Conservation (phyloP, 2,113 vertebrate species). For the Pipra filicauda region DNA sequence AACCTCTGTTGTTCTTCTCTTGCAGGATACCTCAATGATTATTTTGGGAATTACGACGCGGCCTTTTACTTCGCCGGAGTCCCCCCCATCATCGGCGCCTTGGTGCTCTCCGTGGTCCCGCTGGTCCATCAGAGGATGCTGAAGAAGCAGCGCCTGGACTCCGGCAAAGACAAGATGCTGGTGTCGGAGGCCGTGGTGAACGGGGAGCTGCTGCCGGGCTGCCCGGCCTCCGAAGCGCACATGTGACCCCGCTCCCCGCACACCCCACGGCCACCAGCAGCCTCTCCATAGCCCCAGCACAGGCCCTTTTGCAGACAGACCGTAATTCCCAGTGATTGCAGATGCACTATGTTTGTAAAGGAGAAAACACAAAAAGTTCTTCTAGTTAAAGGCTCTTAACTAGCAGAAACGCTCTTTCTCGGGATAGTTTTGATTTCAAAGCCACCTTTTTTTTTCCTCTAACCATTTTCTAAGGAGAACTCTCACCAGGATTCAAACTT, state of each 20-base stretch:
- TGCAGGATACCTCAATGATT: conserved; percentile 87
- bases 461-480: conserved; percentile 23
- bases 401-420: not conserved
- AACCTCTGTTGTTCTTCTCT: not conserved
- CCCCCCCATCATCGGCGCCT: conserved; percentile 88
- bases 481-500: conserved; percentile 8
- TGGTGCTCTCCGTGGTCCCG: conserved; percentile 91
- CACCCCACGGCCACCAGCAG: conserved; percentile 32
- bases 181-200: conserved; percentile 79
- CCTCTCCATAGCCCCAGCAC: not conserved
- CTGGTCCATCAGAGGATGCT: conserved; percentile 82
- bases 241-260: conserved; percentile 68
- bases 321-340: not conserved
- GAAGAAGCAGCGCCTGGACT: conserved; percentile 77
- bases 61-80: conserved; percentile 96
- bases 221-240: conserved; percentile 85
- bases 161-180: conserved; percentile 86
- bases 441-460: not conserved
- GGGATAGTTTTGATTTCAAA: not conserved
- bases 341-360: conserved; percentile 40
- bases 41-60: conserved; percentile 85
- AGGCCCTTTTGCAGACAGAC: conserved; percentile 23
- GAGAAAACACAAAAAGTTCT: not conserved
- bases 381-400: conserved; percentile 57
- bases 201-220: conserved; percentile 90